Base-by-base conservation (phyloP, 2,888 invertebrate genomes). In the Phasia obesa region DNA sequence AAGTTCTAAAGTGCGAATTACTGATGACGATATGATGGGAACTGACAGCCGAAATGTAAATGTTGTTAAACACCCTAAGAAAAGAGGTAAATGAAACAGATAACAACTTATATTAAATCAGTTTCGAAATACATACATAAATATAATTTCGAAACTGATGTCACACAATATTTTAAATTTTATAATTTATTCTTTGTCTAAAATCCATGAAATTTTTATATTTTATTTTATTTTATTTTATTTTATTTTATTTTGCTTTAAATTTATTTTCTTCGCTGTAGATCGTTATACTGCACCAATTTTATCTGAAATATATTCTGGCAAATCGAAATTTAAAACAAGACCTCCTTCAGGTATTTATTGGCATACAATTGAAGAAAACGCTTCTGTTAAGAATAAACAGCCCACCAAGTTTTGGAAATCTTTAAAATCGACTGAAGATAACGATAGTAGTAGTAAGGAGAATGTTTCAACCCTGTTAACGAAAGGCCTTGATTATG, bases 341-440 rank as follows among this genome's bases (percentile, higher is more conserved):
- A 69, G 62, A 25, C 25, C 44, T 17, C 65, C 70, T n/a, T 11
- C 25, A 35, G 75, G 55, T 31, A 47, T 83, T 42, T 74, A 75
- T 38, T 64, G 55, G 74, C 64, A 78, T 59, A 74, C n/a, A 74
- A 65, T 78, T 60, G 82, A 78, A 47, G 64, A 78, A 44, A 57
- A 57, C 7, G 19, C 64, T 1, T 11, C 19, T 6, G 27, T 44
- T 2, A 7, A n/a, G 17, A n/a, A 53, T 4, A 21, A 23, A 17
- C 21, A 13, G 27, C 7, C 64, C 17, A 62, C 23, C 38, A 27
- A n/a, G 2, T 42, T 35, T 51, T 69, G 21, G 27, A 49, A 64
- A 27, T 19, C 53, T 3, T 47, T 55, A 53, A n/a, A 44, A 9
- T 53, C 65, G 3, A 5, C 17, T 42, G 55, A 42, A 19, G 6